phyloP scores from a whole-genome alignment of 2,888 invertebrate species.

The Apamea sordens region DNA sequence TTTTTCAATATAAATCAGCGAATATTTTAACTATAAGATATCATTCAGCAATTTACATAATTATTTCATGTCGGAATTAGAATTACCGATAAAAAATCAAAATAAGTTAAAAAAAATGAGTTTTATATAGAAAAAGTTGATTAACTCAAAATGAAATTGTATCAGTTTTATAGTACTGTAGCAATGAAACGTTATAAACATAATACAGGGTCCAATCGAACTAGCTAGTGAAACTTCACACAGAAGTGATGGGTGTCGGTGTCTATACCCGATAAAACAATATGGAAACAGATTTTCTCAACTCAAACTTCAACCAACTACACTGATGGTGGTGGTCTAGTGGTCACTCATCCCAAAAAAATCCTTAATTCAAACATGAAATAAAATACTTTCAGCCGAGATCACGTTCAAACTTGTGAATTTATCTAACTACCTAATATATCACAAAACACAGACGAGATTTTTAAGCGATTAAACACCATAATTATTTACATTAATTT shows the following conservation, averaged over 20 bases:
- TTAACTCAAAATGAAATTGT: not conserved
- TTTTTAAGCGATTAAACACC: constrained; percentile 71
- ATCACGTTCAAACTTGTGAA: constrained; percentile 45
- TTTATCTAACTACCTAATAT: constrained; percentile 69
- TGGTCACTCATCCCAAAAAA: too few relatives aligned
- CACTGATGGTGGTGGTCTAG: too few relatives aligned
- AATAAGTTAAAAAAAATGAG: too few relatives aligned
- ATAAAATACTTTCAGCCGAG: constrained; percentile 21
- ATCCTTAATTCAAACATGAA: constrained; percentile 37
- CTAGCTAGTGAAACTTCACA: not conserved
- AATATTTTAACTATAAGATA: not conserved
- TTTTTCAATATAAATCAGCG: constrained; percentile 10
- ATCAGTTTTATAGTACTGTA: not conserved
- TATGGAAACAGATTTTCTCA: too few relatives aligned
- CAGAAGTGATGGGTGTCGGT: too few relatives aligned
- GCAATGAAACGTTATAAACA: too few relatives aligned
- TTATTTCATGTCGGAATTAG: constrained; percentile 35
- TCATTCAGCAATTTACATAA: constrained; percentile 3
- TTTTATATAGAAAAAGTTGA: not conserved
- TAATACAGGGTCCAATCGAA: not conserved
- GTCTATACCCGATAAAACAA: too few relatives aligned
- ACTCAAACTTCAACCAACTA: too few relatives aligned
- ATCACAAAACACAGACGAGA: constrained; percentile 82
- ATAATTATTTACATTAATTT: constrained; percentile 61
- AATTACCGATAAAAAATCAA: not conserved